These are phyloP conservation scores for Lottia gigantea DNA, from an alignment of 2,888 invertebrate species.

Conservation along the genomic window DNA sequence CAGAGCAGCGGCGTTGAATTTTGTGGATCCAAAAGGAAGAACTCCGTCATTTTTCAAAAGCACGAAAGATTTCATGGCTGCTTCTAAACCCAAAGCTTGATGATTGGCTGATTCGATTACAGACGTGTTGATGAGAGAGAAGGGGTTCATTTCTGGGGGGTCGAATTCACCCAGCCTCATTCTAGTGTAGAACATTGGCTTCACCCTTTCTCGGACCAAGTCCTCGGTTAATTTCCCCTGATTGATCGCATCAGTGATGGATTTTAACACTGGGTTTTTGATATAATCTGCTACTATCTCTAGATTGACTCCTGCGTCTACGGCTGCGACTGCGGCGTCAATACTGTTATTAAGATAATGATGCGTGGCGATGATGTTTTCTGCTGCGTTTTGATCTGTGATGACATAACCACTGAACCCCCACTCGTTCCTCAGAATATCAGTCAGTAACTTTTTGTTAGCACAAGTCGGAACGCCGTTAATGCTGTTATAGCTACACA, in stretches of 20 bases:
- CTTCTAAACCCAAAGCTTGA: constrained; percentile 34
- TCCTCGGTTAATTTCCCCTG: constrained; percentile 25
- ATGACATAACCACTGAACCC: constrained; percentile 58
- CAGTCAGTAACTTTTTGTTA: constrained; percentile 49
- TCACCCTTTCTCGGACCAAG: constrained; percentile 22
- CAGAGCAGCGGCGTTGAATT: constrained; percentile 25
- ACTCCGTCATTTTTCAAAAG: constrained; percentile 45
- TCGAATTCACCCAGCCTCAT: constrained; percentile 39
- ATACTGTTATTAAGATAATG: constrained; percentile 44
- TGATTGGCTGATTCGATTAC: constrained; percentile 40
- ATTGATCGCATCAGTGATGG: constrained; percentile 36
- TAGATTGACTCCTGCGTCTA: constrained; percentile 48
- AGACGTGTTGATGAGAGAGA: constrained; percentile 32
- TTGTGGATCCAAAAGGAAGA: constrained; percentile 28
- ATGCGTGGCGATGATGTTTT: constrained; percentile 45
- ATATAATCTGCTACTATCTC: constrained; percentile 30
- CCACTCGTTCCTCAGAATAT: constrained; percentile 52
- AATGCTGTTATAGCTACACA: constrained; percentile 66
- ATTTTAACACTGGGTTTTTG: constrained; percentile 34
- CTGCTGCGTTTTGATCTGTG: constrained; percentile 58
- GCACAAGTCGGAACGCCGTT: constrained; percentile 62
- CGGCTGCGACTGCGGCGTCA: constrained; percentile 42
- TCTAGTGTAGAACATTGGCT: constrained; percentile 31
- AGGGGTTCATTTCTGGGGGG: constrained; percentile 43
- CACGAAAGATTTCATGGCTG: constrained; percentile 44